These are phyloP conservation scores for Odobenus rosmarus DNA, from an alignment of 2,113 vertebrate genomes.

Conservation along the genomic window DNA sequence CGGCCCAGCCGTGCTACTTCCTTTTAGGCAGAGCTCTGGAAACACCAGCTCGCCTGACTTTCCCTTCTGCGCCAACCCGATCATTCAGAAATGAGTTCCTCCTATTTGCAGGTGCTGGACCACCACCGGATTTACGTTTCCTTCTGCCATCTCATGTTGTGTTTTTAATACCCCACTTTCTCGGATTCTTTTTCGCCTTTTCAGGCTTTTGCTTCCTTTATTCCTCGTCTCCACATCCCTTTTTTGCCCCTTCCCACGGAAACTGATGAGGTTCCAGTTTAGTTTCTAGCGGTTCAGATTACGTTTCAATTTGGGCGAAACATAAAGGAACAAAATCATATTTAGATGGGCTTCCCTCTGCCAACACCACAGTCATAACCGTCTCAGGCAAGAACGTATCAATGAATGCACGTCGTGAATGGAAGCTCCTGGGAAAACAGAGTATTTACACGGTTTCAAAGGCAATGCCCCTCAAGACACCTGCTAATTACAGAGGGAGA, in stretches of 20 bases:
- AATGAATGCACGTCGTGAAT: accelerated
- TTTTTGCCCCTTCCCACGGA: too few relatives aligned
- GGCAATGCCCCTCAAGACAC: neutral
- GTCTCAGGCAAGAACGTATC: too few relatives aligned
- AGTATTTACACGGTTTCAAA: too few relatives aligned
- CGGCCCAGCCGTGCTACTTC: accelerated
- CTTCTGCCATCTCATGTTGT: neutral
- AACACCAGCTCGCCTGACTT: too few relatives aligned
- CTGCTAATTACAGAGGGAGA: neutral
- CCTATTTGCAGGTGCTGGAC: accelerated
- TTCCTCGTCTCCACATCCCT: neutral
- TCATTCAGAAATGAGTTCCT: too few relatives aligned
- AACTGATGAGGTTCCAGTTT: neutral
- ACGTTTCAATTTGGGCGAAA: neutral
- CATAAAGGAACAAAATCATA: too few relatives aligned
- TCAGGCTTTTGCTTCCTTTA: neutral
- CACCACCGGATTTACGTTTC: accelerated
- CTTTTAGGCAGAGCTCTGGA: neutral
- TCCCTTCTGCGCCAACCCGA: neutral
- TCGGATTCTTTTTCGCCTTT: neutral
- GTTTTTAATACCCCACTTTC: neutral
- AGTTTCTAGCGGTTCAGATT: neutral
- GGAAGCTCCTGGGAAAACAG: accelerated
- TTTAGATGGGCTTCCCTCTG: too few relatives aligned
- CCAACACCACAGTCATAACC: accelerated